Percentiles rank a stretch among this genome's conserved stretches.
Evolutionary conservation across 2,888 invertebrate species (phyloP).

Genomic region (Melangyna quadrimaculata): DNA sequence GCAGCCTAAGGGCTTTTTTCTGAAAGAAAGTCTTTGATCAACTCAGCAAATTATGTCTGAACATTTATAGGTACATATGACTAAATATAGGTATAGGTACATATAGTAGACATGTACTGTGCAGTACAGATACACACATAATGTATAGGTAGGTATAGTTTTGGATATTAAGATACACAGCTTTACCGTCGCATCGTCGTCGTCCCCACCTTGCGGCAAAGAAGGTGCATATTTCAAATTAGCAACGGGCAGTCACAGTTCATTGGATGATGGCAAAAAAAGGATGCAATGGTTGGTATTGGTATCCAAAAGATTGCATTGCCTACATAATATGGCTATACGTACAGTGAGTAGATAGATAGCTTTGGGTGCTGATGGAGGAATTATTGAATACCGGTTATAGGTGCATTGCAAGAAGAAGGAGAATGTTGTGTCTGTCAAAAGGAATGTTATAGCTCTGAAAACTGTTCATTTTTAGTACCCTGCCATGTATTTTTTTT

Average conservation of each 20-base stretch:
- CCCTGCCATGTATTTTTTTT: neutral
- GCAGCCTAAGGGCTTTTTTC: constrained; percentile 21
- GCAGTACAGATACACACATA: too few relatives aligned
- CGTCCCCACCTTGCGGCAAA: constrained; percentile 53
- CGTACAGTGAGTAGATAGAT: neutral
- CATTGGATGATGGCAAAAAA: neutral
- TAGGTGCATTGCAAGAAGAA: neutral
- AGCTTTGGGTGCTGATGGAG: neutral
- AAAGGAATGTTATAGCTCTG: neutral
- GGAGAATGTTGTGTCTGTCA: neutral
- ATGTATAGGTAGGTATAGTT: constrained; percentile 37
- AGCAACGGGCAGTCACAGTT: neutral
- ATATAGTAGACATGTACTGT: too few relatives aligned
- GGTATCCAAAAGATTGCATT: constrained; percentile 12
- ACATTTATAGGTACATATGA: too few relatives aligned
- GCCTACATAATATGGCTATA: neutral
- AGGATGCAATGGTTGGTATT: neutral
- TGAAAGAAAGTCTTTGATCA: constrained; percentile 56
- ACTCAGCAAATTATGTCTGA: constrained; percentile 33
- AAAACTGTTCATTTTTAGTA: neutral
- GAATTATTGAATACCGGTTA: constrained; percentile 11
- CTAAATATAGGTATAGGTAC: too few relatives aligned
- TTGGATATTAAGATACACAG: constrained; percentile 49
- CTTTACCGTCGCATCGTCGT: constrained; percentile 34
- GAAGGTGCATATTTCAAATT: constrained; percentile 35